Evolutionary conservation across 2,888 invertebrate species (phyloP), one percentile per base, ranked within the genome.

Genomic region (Plagodis pulveraria): DNA sequence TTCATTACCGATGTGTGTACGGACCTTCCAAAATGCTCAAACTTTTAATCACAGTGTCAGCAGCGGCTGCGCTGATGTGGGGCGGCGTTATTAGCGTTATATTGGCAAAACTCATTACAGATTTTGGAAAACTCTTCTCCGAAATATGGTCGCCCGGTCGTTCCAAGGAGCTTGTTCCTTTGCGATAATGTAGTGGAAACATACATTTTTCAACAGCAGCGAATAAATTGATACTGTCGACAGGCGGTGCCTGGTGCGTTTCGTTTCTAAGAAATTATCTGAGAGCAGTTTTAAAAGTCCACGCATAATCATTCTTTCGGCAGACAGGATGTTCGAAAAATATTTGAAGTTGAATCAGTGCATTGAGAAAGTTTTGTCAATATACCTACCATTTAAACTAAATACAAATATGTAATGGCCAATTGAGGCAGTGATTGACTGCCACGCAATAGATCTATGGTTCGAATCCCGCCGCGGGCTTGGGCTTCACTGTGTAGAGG

Each of bases 121-220:
- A 49, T 49, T 62, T 54, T 47, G 52, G 56, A 47, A 57, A 60
- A 58, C 34, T 56, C 55, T 63, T 65, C 58, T 58, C 33, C 41
- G 65, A 62, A 62, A 55, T 6, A 4, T 41, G n/a, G 35, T 0
- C 50, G 10, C 0, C 10, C 22, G 6, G 9, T 8, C n/a, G 10
- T 53, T 51, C 51, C 41, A 5, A 51, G n/a, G 56, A 57, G 51
- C 35, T 38, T 38, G 36, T 33, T 54, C 40, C 9, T 45, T 52
- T 43, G 36, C 33, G 48, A 43, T 34, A 38, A 33, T 38, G 12
- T 45, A 41, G 46, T 50, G 36, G 12, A 53, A 61, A 57, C 46
- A n/a, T 10, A 35, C 50, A 50, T 54, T 50, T 51, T 22, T 38
- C 42, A 42, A 35, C 51, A 48, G 6, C n/a, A 6, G 38, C 5